Evolutionary conservation across 2,797 vertebrate species (phyloP).

Genomic region (Sebastes oblongus): DNA sequence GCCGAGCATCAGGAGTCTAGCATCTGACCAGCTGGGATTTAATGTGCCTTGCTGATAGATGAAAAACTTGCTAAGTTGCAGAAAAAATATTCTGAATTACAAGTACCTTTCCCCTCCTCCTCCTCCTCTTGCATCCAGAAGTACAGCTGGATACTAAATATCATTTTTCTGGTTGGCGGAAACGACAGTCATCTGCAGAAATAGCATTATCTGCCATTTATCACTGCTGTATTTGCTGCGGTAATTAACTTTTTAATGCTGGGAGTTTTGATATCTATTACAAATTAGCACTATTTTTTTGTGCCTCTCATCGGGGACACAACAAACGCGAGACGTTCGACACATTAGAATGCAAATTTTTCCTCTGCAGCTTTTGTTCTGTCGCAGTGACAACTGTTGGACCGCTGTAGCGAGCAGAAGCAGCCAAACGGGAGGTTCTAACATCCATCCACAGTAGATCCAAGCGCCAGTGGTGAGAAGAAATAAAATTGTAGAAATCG

Average conservation of each 20-base stretch:
- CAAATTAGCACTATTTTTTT: constrained; percentile 54
- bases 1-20: constrained; percentile 62
- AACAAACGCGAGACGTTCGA: constrained; percentile 53
- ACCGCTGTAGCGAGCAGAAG: background rate
- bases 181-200: constrained; percentile 53
- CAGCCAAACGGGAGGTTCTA: constrained; percentile 19
- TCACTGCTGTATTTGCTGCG: constrained; percentile 53
- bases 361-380: constrained; percentile 42
- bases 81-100: constrained; percentile 70
- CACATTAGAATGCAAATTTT: constrained; percentile 56
- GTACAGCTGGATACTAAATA: constrained; percentile 74
- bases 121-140: constrained; percentile 41
- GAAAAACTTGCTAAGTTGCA: constrained; percentile 79
- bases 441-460: constrained; percentile 15
- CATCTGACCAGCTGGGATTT: constrained; percentile 78
- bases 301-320: constrained; percentile 50
- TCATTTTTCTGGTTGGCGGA: constrained; percentile 53
- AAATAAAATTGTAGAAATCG: constrained; percentile 49
- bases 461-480: constrained; percentile 12
- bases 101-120: constrained; percentile 42
- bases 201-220: constrained; percentile 44
- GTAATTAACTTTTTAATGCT: constrained; percentile 67
- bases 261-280: constrained; percentile 64
- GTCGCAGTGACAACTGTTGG: constrained; percentile 44
- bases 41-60: constrained; percentile 72